Conservation (phyloP, 2,797 vertebrate genomes). For the Chaetophractus vellerosus region DNA sequence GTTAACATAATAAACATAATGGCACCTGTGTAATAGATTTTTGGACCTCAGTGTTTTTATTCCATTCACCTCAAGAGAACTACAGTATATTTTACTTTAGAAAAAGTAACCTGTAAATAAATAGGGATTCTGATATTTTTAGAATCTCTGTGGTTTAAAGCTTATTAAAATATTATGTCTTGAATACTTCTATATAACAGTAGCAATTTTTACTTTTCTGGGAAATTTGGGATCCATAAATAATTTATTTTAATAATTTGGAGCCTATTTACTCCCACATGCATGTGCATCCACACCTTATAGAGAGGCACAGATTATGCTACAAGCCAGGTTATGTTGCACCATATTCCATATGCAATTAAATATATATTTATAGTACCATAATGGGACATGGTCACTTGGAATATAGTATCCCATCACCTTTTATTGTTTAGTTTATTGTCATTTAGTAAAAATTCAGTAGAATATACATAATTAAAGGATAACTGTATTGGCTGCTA, state of each 20-base stretch:
- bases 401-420: neutral
- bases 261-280: neutral
- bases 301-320: neutral
- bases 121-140: slow-evolving; percentile 10
- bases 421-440: slow-evolving; percentile 34
- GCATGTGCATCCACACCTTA: neutral
- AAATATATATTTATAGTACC: neutral
- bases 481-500: neutral
- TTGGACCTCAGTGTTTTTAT: neutral
- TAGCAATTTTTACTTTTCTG: neutral
- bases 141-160: neutral
- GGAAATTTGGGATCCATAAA: neutral
- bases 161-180: neutral
- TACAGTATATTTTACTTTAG: neutral
- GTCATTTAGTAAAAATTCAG: slow-evolving; percentile 42
- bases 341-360: neutral
- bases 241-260: neutral
- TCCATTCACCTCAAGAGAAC: neutral
- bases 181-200: neutral
- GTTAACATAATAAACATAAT: neutral
- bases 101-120: neutral
- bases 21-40: neutral
- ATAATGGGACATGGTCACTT: neutral
- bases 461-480: slow-evolving; percentile 25
- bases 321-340: neutral